Base-by-base conservation (phyloP, 2,113 vertebrate genomes). In the Prionailurus bengalensis region DNA sequence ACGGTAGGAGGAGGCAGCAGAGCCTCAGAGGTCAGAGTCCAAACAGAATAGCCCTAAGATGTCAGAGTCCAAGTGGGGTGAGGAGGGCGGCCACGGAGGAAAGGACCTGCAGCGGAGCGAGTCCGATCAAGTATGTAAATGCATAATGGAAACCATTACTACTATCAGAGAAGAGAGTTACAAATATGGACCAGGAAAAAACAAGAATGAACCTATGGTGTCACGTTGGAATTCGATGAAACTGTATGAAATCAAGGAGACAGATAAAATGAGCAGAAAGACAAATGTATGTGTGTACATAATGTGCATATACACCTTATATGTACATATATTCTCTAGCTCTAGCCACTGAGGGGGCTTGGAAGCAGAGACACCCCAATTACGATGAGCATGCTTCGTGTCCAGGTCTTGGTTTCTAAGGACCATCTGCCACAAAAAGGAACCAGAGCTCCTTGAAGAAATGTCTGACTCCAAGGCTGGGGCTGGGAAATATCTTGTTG, bases 381-480 rank as follows among this genome's bases (percentile, higher is more conserved):
- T 82, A 89, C 14, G 92, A 95, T 25, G 3, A 55, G 36, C 61
- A 73, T 23, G 12, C 31, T 88, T 17, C 79, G 36, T 29, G 45
- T 29, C 81, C 51, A 80, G 65, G 84, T 84, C 11, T n/a, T 91
- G 78, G 48, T 84, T 90, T 89, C 58, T 85, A 90, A 89, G 73
- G 15, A 71, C 25, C 39, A 66, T 66, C 84, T 48, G 81, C 39
- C 25, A 90, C 15, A 81, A 63, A 94, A 73, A 93, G 31, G 58
- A 92, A 73, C 63, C 13, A 45, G 39, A 45, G 73, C 36, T 63
- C 81, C 42, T 80, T 88, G n/a, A 93, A 95, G 85, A 95, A 93
- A 88, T 16, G 8, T 70, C 12, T 48, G 23, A 53, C 55, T 96
- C 61, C 61, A 91, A 61, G 31, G 66, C 42, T 5, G 19, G 19